A percentile compares a stretch with the other conserved stretches of the same genome.
These are phyloP conservation scores for Psococerastis gibbosa DNA, from an alignment of 2,888 invertebrate species.

Conservation along the genomic window DNA sequence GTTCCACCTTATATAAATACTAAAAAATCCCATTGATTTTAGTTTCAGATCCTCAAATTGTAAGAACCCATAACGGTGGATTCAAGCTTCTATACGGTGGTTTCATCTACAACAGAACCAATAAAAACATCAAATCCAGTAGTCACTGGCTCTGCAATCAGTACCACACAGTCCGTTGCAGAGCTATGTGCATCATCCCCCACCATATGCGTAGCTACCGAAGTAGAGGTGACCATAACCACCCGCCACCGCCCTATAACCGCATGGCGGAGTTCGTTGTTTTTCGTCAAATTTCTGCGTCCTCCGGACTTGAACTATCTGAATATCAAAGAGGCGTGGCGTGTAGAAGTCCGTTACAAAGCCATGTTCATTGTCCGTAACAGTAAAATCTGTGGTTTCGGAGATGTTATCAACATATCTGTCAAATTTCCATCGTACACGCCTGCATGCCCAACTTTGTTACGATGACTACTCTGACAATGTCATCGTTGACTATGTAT, in stretches of 20 bases:
- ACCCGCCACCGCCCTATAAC: background rate
- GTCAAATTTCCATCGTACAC: background rate
- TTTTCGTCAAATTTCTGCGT: too few relatives aligned
- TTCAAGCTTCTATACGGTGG: background rate
- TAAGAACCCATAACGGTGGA: conserved; percentile 2
- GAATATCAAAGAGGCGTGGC: too few relatives aligned
- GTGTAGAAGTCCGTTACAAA: too few relatives aligned
- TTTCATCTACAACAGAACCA: conserved; percentile 2
- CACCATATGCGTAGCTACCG: background rate
- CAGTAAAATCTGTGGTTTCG: too few relatives aligned
- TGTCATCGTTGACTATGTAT: too few relatives aligned
- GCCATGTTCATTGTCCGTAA: too few relatives aligned
- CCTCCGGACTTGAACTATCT: too few relatives aligned
- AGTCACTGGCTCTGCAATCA: background rate
- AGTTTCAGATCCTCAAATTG: background rate
- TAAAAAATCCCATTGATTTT: background rate
- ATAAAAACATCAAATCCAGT: background rate
- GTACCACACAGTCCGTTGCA: background rate
- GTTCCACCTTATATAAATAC: too few relatives aligned
- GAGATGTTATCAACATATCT: background rate
- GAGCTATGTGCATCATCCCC: conserved; percentile 1
- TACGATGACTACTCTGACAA: too few relatives aligned
- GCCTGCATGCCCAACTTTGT: too few relatives aligned
- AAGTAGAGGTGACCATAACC: background rate
- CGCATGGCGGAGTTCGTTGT: too few relatives aligned